Base-by-base conservation (phyloP, 2,888 invertebrate species). In the Drosophila algonquin region DNA sequence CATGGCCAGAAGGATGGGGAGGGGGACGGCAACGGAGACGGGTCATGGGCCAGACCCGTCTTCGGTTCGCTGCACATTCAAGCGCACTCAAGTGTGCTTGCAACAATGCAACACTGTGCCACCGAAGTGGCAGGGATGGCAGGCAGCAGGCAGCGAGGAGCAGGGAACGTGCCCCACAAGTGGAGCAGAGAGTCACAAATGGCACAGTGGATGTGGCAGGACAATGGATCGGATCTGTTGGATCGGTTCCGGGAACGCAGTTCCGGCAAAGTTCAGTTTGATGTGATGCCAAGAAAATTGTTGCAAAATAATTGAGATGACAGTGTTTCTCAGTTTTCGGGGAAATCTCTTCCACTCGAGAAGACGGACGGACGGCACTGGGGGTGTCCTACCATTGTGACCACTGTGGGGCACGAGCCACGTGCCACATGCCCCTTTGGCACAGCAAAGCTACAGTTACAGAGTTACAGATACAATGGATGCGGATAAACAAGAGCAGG, bases 401-500 rank as follows among this genome's bases (percentile, higher is more conserved):
- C 40, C 40, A 40, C 40, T n/a, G 40, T 14, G 40, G 6, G 12
- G 1, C 35, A 10, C 40, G 1, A 14, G 40, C 40, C 12, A 12
- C 10, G 12, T 35, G 35, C 35, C 35, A 35, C 12, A 35, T 14
- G 35, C 35, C 12, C 30, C 30, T 63, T 30, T 48, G 44, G 55
- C n/a, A 40, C 40, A n/a, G 14, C 40, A 35, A 5, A 35, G 35
- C 35, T 35, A 35, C 32, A 35, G 50, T 7, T 30, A 73, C 74
- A 73, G 74, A 21, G 21, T 80, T 64, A 79, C 85, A 74, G 79
- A 63, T 81, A 78, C 84, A 82, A 82, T 88, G 88, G 75, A 76
- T 76, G 75, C 81, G 81, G 81, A 88, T 89, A 88, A 83, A 79
- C 81, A 88, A 83, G 68, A 40, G 55, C 21, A 40, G 55, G 54